These are phyloP conservation scores for Hippocampus guttulatus DNA, from an alignment of 2,113 vertebrate genomes.

Conservation along the genomic window DNA sequence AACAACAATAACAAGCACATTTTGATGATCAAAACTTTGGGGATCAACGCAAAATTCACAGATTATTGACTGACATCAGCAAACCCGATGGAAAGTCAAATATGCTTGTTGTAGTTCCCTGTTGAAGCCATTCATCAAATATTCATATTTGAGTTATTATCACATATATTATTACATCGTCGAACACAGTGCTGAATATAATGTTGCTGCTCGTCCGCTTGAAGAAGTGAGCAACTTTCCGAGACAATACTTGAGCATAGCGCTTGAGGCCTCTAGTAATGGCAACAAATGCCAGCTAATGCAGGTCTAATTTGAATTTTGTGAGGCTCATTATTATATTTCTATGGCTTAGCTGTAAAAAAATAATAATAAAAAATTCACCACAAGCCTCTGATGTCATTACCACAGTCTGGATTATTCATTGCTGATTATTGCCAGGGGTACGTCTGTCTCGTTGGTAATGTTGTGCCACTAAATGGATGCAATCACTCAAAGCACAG, in stretches of 20 bases:
- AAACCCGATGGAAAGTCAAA: background rate
- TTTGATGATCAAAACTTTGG: background rate
- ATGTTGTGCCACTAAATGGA: background rate
- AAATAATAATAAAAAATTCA: background rate
- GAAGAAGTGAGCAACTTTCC: background rate
- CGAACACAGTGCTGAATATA: background rate
- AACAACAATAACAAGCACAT: background rate
- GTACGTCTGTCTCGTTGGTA: slow-evolving; percentile 7
- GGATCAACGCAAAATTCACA: background rate
- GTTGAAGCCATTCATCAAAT: slow-evolving; percentile 1
- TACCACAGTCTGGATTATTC: background rate
- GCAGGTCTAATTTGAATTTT: slow-evolving; percentile 1
- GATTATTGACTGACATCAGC: background rate
- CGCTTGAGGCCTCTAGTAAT: background rate
- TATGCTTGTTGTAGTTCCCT: background rate
- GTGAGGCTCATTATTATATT: slow-evolving; percentile 3
- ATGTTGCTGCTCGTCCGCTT: background rate
- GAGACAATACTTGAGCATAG: background rate
- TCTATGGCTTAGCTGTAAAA: background rate
- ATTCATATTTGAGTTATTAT: background rate
- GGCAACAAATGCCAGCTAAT: background rate
- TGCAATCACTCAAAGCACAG: background rate
- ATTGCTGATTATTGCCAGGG: slow-evolving; percentile 7
- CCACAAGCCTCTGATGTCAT: slow-evolving; percentile 3
- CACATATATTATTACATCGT: background rate